Conservation (phyloP, 2,113 vertebrate species). For the Notarius lentiginosus region DNA sequence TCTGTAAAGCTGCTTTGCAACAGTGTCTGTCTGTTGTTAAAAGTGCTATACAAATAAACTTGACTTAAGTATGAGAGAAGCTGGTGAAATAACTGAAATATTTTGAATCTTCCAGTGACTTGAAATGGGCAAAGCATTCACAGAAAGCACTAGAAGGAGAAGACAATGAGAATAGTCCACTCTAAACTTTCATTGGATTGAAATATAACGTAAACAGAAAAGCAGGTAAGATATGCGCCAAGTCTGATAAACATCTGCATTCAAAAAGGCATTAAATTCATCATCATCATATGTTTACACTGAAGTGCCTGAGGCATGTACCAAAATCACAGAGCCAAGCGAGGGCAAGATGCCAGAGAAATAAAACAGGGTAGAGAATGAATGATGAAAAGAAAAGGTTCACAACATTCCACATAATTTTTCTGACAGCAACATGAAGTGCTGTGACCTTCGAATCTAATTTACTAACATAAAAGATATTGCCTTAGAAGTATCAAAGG, state of each 20-base stretch:
- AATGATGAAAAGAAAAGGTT: constrained; percentile 45
- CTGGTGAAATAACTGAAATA: background rate
- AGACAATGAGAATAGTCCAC: background rate
- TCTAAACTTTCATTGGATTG: constrained; percentile 16
- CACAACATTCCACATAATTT: constrained; percentile 23
- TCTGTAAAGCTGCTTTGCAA: no score
- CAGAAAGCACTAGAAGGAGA: background rate
- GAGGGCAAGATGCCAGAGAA: constrained; percentile 34
- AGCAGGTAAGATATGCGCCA: background rate
- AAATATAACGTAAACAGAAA: background rate
- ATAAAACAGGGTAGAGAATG: constrained; percentile 26
- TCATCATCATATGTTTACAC: constrained; percentile 31
- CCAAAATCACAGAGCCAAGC: constrained; percentile 33
- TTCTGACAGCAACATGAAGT: constrained; percentile 37
- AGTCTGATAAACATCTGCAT: constrained; percentile 9
- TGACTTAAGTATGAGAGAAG: background rate
- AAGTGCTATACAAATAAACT: no score
- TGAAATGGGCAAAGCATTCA: background rate
- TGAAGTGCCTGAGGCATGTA: constrained; percentile 28
- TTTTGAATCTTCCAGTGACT: background rate
- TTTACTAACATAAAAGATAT: constrained; percentile 54
- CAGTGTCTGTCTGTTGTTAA: no score
- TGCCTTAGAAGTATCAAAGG: constrained; percentile 39
- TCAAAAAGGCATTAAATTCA: constrained; percentile 27
- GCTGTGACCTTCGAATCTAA: constrained; percentile 52